These are phyloP conservation scores for Phainopepla nitens DNA, from an alignment of 2,113 vertebrate species.

Conservation along the genomic window DNA sequence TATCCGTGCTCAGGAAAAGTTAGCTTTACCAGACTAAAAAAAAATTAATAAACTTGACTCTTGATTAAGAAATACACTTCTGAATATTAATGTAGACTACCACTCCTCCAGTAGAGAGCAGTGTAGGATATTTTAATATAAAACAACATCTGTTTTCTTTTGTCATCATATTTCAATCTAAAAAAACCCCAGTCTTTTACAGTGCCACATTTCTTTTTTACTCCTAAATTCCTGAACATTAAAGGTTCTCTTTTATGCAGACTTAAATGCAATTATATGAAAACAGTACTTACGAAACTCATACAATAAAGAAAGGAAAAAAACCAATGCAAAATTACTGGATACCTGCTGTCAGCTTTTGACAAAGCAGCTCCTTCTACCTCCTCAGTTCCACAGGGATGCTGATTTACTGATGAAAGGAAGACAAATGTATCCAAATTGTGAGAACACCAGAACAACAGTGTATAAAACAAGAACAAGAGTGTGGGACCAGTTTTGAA, in stretches of 20 bases:
- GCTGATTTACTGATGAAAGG: neutral
- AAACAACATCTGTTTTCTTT: neutral
- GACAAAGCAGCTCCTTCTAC: neutral
- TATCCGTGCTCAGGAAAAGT: neutral
- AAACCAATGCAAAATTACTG: neutral
- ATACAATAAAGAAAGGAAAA: neutral
- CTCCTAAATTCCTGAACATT: neutral
- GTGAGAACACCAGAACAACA: neutral
- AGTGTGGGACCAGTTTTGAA: neutral
- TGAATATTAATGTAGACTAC: neutral
- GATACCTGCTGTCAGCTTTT: neutral
- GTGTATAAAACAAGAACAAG: neutral
- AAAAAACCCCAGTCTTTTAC: fast-evolving
- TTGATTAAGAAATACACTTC: neutral
- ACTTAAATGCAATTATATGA: neutral
- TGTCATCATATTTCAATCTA: neutral
- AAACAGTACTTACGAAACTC: neutral
- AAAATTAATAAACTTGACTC: neutral
- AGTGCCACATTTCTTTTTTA: neutral
- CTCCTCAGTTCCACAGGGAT: neutral
- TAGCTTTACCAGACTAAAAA: neutral
- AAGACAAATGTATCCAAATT: neutral
- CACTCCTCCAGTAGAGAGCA: constrained; percentile 76
- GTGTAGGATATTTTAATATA: constrained; percentile 46
- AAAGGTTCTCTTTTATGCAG: neutral